Conservation (phyloP, 2,888 invertebrate species). For the Diplolepis rosae region DNA sequence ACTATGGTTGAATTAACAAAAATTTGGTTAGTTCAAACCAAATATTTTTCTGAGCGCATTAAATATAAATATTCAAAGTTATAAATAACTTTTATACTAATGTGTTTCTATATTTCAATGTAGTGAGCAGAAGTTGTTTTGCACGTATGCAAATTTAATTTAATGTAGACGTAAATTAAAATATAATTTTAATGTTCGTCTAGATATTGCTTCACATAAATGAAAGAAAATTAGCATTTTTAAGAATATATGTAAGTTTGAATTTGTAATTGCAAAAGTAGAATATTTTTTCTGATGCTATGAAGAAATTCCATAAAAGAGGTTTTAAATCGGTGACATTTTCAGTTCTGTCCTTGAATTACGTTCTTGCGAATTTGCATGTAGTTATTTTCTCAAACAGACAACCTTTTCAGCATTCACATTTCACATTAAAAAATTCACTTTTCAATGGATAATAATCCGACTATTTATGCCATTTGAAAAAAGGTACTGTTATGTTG, state of each 20-base stretch:
- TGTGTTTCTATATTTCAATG: conserved; percentile 22
- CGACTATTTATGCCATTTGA: conserved; percentile 9
- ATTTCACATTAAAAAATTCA: conserved; percentile 20
- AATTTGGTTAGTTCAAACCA: no score
- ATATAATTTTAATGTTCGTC: not conserved
- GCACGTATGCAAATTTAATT: not conserved
- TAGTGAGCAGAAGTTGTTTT: conserved; percentile 24
- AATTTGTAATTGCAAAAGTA: conserved; percentile 10
- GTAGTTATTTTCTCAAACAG: conserved; percentile 25
- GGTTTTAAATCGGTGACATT: conserved; percentile 6
- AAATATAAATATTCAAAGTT: no score
- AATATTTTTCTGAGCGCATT: no score
- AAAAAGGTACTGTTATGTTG: not conserved
- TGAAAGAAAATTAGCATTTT: not conserved
- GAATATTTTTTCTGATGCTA: conserved; percentile 4
- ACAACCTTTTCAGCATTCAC: conserved; percentile 23
- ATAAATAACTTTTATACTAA: conserved; percentile 14
- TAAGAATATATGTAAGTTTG: not conserved
- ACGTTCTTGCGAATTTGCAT: conserved; percentile 13
- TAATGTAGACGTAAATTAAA: conserved; percentile 6
- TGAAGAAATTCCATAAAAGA: not conserved
- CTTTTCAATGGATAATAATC: conserved; percentile 16
- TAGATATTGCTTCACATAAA: conserved; percentile 14
- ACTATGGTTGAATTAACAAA: no score
- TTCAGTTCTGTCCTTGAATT: conserved; percentile 28